Evolutionary conservation across 2,888 invertebrate genomes (phyloP).

Genomic region (Idaea straminata): DNA sequence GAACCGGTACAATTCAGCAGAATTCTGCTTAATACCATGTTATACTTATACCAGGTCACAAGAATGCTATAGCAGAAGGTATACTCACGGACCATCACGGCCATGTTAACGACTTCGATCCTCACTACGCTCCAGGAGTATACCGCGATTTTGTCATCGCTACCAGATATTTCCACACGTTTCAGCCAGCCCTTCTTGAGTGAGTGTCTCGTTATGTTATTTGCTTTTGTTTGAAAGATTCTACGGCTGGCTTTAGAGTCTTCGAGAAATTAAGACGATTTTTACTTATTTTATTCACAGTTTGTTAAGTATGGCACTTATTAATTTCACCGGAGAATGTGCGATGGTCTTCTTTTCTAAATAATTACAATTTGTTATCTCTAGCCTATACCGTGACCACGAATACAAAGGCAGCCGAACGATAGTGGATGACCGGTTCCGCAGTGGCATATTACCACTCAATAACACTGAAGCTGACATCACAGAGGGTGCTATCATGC

Average conservation of each 20-base stretch:
- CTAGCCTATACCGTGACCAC: conserved; percentile 41
- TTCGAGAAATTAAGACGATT: too few species aligned
- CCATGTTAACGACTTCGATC: conserved; percentile 82
- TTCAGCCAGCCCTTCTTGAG: conserved; percentile 42
- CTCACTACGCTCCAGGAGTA: conserved; percentile 76
- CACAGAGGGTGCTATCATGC: conserved; percentile 44
- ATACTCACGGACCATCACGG: conserved; percentile 40
- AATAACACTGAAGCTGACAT: conserved; percentile 47
- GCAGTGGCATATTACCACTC: conserved; percentile 40
- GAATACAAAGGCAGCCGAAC: conserved; percentile 34
- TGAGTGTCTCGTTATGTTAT: conserved; percentile 22
- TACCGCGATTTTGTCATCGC: conserved; percentile 82
- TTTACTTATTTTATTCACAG: too few species aligned
- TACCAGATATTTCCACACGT: conserved; percentile 75
- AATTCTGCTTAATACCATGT: too few species aligned
- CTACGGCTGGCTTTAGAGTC: too few species aligned
- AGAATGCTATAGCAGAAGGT: conserved; percentile 35
- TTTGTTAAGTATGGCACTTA: too few species aligned
- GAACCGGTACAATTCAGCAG: too few species aligned
- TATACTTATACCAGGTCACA: conserved; percentile 25
- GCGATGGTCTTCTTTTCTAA: not conserved
- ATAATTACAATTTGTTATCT: conserved; percentile 3
- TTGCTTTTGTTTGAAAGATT: too few species aligned
- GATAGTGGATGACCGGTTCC: conserved; percentile 35
- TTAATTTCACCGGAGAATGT: too few species aligned